Evolutionary conservation across 2,888 invertebrate species (phyloP).

Genomic region (Pyrochroa serraticornis): DNA sequence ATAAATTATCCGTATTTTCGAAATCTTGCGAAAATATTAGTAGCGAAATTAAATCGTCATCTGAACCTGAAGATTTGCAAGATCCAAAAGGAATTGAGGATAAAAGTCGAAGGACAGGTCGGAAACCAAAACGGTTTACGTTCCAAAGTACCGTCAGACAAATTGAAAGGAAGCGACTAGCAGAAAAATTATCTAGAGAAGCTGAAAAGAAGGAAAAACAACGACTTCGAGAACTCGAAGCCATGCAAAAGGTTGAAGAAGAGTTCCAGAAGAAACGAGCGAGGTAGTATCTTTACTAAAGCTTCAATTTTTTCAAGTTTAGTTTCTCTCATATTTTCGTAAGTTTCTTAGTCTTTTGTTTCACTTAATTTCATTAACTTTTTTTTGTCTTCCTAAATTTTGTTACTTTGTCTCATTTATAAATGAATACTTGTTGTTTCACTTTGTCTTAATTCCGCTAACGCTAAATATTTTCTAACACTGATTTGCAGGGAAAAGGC

Average conservation of each 20-base stretch:
- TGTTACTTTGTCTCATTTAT: too few species aligned
- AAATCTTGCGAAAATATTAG: slow-evolving; percentile 61
- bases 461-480: too few species aligned
- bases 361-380: too few species aligned
- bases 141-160: slow-evolving; percentile 86
- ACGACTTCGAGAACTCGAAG: slow-evolving; percentile 77
- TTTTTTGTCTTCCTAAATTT: slow-evolving; percentile 7
- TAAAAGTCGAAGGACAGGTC: slow-evolving; percentile 32
- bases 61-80: slow-evolving; percentile 52
- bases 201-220: slow-evolving; percentile 79
- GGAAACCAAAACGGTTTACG: slow-evolving; percentile 72
- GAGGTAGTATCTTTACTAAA: slow-evolving; percentile 45
- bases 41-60: slow-evolving; percentile 39
- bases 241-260: slow-evolving; percentile 84
- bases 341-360: too few species aligned
- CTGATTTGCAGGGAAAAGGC: slow-evolving; percentile 66
- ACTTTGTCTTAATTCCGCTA: too few species aligned
- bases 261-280: slow-evolving; percentile 86
- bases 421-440: too few species aligned
- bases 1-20: slow-evolving; percentile 47
- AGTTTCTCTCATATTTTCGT: too few species aligned
- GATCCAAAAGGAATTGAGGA: slow-evolving; percentile 43
- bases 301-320: too few species aligned
- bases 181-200: slow-evolving; percentile 77
- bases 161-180: slow-evolving; percentile 74